Percentiles rank a stretch among this genome's conserved stretches.
Conservation (phyloP, 2,797 vertebrate genomes). For the Trachops cirrhosus region DNA sequence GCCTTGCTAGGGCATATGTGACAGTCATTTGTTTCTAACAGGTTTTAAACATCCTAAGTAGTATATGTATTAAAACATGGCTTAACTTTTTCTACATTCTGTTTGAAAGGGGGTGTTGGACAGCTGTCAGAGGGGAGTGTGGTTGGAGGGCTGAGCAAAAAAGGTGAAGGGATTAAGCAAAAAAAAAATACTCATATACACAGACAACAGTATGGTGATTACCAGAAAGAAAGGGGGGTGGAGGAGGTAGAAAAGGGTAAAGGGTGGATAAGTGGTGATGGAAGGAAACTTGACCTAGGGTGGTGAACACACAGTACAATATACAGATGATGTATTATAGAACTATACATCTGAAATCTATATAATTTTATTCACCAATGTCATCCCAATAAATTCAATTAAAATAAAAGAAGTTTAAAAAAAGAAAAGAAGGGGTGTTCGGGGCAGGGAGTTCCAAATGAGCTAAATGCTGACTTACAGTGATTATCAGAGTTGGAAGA, state of each 20-base stretch:
- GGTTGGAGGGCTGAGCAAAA: not conserved
- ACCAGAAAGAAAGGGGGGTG: not conserved
- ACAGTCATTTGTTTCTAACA: conserved; percentile 13
- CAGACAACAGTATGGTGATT: not conserved
- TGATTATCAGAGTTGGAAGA: not conserved
- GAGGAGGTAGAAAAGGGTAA: not conserved
- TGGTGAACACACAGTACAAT: not conserved
- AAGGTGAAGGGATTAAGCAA: not conserved
- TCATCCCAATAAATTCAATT: not conserved
- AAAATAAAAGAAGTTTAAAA: not conserved
- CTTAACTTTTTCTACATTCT: not conserved
- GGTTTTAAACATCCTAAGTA: not conserved
- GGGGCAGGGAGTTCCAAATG: not conserved
- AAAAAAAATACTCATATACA: not conserved
- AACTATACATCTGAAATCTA: not conserved
- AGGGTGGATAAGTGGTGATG: not conserved
- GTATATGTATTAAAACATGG: not conserved
- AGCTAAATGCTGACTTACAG: not conserved
- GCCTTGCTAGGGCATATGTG: not conserved
- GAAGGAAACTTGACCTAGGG: too few relatives aligned
- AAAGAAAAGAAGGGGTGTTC: not conserved
- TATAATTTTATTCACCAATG: not conserved
- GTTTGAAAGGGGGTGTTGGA: not conserved
- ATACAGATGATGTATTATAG: not conserved
- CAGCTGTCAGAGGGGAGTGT: not conserved